A percentile compares a stretch with the other conserved stretches of the same genome.
phyloP scores from a whole-genome alignment of 1,140 invertebrate genomes.

The Orius insidiosus region DNA sequence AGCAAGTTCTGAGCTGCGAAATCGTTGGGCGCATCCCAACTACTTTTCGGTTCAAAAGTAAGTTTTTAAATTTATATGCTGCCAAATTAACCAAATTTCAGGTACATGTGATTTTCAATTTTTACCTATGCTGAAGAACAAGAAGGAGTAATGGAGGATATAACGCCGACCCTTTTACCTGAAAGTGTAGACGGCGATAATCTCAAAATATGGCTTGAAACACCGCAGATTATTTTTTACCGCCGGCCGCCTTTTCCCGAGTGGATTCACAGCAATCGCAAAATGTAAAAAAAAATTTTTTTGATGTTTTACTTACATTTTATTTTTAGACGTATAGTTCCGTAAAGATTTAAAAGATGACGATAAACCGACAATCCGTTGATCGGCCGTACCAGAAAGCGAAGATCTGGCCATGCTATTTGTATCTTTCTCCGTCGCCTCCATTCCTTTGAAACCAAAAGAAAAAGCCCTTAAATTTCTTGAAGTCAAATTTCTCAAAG shows the following conservation, averaged over 20 bases:
- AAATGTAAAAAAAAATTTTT: constrained; percentile 21
- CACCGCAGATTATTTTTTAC: constrained; percentile 46
- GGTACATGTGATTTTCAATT: constrained; percentile 83
- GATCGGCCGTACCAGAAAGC: constrained; percentile 33
- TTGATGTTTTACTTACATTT: neutral
- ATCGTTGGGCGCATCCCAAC: constrained; percentile 49
- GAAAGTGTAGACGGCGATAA: constrained; percentile 30
- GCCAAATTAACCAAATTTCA: constrained; percentile 26
- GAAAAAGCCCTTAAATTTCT: constrained; percentile 31
- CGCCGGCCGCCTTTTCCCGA: constrained; percentile 59
- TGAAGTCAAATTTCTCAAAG: constrained; percentile 30
- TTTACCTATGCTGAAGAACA: constrained; percentile 43
- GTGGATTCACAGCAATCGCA: constrained; percentile 43
- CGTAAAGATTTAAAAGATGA: constrained; percentile 23
- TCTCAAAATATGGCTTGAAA: constrained; percentile 38
- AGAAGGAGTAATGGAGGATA: constrained; percentile 31
- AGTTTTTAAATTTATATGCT: no score
- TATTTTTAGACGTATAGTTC: constrained; percentile 24
- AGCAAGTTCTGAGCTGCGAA: constrained; percentile 4
- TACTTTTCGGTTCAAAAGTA: constrained; percentile 59
- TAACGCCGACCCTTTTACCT: constrained; percentile 49
- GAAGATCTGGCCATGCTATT: constrained; percentile 36
- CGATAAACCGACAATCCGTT: constrained; percentile 24
- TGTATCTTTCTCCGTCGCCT: constrained; percentile 33
- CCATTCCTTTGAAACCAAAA: constrained; percentile 33